Percentiles rank a stretch among this genome's conserved stretches.
These are phyloP conservation scores for Amitus sp. DNA, from an alignment of 2,888 invertebrate genomes.

Conservation along the genomic window DNA sequence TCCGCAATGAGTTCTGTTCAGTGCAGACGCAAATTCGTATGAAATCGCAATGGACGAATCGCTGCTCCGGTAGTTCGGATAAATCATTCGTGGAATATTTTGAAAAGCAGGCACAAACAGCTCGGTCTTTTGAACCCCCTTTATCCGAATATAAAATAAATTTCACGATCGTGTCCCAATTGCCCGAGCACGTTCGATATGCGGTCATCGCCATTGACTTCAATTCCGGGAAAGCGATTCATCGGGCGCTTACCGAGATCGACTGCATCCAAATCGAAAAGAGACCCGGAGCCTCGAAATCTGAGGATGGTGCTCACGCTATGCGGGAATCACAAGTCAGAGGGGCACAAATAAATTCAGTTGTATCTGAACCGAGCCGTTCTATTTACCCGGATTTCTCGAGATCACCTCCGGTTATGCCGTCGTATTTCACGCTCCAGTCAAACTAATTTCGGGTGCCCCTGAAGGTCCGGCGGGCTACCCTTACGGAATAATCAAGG, in stretches of 20 bases:
- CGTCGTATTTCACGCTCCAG: background rate
- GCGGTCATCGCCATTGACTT: background rate
- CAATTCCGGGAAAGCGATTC: background rate
- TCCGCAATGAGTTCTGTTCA: background rate
- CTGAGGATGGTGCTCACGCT: too few species aligned
- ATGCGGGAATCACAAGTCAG: too few species aligned
- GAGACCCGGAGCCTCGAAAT: background rate
- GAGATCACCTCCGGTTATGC: background rate
- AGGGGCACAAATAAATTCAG: too few species aligned
- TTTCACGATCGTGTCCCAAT: background rate
- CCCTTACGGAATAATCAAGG: too few species aligned
- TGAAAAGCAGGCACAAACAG: background rate
- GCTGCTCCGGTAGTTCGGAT: background rate
- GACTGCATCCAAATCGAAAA: background rate
- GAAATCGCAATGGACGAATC: background rate
- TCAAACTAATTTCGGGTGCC: background rate
- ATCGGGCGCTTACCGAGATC: background rate
- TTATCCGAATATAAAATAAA: background rate
- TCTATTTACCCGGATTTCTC: background rate
- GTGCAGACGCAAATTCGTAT: background rate
- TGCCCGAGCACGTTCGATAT: background rate
- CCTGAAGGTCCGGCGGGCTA: background rate
- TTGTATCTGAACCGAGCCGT: background rate
- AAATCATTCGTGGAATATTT: background rate
- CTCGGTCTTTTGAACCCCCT: background rate